These are phyloP conservation scores for Eugnorisma glareosa DNA, from an alignment of 2,888 invertebrate genomes.

Conservation along the genomic window DNA sequence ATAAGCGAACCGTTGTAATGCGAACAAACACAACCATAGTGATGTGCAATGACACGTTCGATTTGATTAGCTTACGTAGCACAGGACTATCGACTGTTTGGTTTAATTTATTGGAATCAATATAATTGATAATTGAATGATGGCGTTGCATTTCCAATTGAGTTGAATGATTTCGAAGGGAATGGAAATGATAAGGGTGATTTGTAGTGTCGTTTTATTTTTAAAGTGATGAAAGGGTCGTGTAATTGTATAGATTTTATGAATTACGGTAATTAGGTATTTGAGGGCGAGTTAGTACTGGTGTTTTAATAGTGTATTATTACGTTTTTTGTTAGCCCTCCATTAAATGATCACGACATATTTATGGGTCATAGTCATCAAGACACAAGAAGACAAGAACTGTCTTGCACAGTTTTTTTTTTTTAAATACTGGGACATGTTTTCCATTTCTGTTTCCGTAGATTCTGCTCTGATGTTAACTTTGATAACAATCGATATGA, in stretches of 20 bases:
- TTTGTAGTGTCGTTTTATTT: conserved; percentile 38
- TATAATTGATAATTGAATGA: conserved; percentile 64
- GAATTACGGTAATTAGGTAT: conserved; percentile 29
- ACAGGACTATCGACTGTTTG: conserved; percentile 58
- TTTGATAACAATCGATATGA: neutral
- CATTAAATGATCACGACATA: neutral
- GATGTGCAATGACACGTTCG: conserved; percentile 57
- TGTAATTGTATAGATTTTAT: conserved; percentile 35
- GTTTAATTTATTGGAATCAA: conserved; percentile 63
- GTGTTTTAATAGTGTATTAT: neutral
- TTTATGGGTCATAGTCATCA: neutral
- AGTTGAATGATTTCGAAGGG: conserved; percentile 46
- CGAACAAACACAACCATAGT: conserved; percentile 51
- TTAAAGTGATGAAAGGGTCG: conserved; percentile 44
- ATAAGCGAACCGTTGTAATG: conserved; percentile 36
- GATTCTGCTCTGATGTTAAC: neutral
- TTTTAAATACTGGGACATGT: neutral
- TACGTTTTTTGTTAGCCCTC: neutral
- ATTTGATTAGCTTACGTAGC: conserved; percentile 65
- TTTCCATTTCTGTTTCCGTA: neutral
- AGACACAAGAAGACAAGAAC: neutral
- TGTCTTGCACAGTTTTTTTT: neutral
- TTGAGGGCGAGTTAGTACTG: neutral
- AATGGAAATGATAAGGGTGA: conserved; percentile 51
- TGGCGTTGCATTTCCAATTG: conserved; percentile 56